These are phyloP conservation scores for Diadegma fenestrale DNA, from an alignment of 2,888 invertebrate species.

Conservation along the genomic window DNA sequence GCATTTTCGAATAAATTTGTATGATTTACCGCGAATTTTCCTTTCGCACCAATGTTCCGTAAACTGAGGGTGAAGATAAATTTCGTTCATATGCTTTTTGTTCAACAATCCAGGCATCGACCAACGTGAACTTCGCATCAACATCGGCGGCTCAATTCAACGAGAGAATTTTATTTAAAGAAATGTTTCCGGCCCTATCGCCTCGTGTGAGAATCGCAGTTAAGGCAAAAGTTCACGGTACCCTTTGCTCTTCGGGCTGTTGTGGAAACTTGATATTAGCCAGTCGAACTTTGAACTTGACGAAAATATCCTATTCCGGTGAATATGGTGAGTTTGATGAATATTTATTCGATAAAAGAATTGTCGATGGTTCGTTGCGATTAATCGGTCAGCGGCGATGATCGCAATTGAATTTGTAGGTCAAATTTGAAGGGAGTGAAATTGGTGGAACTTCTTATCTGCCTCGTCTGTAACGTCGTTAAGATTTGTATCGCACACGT, in stretches of 20 bases:
- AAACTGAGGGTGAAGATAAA: background rate
- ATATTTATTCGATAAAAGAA: background rate
- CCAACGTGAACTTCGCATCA: constrained; percentile 82
- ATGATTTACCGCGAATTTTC: background rate
- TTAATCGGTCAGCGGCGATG: background rate
- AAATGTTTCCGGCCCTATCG: constrained; percentile 93
- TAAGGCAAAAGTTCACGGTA: constrained; percentile 76
- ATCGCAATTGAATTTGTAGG: background rate
- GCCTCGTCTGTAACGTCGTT: background rate
- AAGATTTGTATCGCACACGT: background rate
- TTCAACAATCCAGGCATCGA: constrained; percentile 66
- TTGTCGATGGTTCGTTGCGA: background rate
- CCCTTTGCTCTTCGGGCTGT: constrained; percentile 84
- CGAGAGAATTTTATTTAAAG: constrained; percentile 91
- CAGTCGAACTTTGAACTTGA: constrained; percentile 87
- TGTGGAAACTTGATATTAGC: constrained; percentile 86
- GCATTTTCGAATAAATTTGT: background rate
- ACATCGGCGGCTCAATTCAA: constrained; percentile 90
- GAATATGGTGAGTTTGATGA: constrained; percentile 85
- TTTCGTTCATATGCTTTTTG: background rate
- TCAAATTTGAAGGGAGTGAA: background rate
- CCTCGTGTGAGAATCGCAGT: constrained; percentile 90
- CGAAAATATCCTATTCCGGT: constrained; percentile 87
- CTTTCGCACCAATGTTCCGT: background rate
- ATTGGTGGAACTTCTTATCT: background rate